Base-by-base conservation (phyloP, 2,888 invertebrate genomes). In the Muschampia plurimacula region DNA sequence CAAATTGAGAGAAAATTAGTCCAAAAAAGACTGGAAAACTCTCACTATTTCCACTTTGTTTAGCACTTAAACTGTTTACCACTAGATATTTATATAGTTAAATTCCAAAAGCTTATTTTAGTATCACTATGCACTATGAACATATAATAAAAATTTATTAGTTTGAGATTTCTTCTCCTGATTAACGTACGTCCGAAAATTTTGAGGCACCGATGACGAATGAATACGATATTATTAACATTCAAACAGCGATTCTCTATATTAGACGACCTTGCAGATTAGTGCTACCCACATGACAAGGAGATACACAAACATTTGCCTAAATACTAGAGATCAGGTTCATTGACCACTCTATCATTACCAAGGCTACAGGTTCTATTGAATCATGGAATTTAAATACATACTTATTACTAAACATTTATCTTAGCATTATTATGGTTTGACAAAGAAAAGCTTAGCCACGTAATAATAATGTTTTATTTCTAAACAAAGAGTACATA, bases 251-350 rank as follows among this genome's bases (percentile, higher is more conserved):
- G 78, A 77, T 78, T 80, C 77, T 73, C 46, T 44, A 32, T 64
- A 65, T 15, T 78, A 74, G 76, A 77, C 78, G 88, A 86, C 92
- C 93, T 92, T 92, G 90, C 76, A 73, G 78, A 86, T 87, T 83
- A 82, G 82, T 84, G 79, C 87, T 90, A 84, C 90, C 92, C 89
- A 92, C 93, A 88, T 88, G 87, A 86, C 81, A 82, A 79, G 68
- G 13, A 79, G 77, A 79, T 83, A 85, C 77, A 82, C 82, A 89
- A 87, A 89, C 80, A 86, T 76, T 49, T 59, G 59, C 78, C 81
- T 79, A 87, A 85, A 83, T 86, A 82, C 76, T 79, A 84, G 81
- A 84, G 81, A 77, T 80, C 32, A 79, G 80, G 81, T 86, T 84
- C 86, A 77, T 80, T 85, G 88, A 88, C 88, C 86, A 80, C 63